Percentiles rank a stretch among this genome's conserved stretches.
Evolutionary conservation across 2,113 vertebrate species (phyloP).

Genomic region (Gnathonemus longibarbis): DNA sequence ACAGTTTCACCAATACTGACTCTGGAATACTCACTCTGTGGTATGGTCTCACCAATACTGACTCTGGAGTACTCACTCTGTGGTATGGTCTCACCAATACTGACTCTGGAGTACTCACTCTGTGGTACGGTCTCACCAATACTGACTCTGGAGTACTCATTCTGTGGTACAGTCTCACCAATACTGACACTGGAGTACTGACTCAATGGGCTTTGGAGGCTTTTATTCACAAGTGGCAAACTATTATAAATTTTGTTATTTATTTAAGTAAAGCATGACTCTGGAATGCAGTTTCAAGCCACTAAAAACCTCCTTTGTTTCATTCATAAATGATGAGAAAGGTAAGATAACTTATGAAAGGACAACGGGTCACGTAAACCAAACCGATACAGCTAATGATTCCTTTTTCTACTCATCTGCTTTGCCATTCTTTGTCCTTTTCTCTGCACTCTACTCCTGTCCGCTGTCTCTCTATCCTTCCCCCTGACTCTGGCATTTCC

Average conservation of each 20-base stretch:
- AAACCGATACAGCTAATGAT: not conserved
- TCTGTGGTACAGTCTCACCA: not conserved
- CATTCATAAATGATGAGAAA: not conserved
- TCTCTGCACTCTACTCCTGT: constrained; percentile 1
- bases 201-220: not conserved
- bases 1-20: not conserved
- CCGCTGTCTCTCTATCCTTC: not conserved
- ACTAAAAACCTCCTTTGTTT: not conserved
- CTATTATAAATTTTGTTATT: not conserved
- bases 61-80: not conserved
- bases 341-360: not conserved
- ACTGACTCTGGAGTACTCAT: not conserved
- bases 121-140: not conserved
- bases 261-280: not conserved
- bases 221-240: not conserved
- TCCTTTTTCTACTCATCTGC: not conserved
- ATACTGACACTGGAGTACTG: not conserved
- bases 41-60: not conserved
- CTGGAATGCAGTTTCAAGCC: not conserved
- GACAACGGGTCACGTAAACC: not conserved
- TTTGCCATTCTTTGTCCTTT: not conserved
- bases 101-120: not conserved
- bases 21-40: not conserved
- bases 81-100: too few species aligned
- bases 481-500: not conserved